These are phyloP conservation scores for Hipparchia sbordonii DNA, from an alignment of 2,888 invertebrate genomes.

Conservation along the genomic window DNA sequence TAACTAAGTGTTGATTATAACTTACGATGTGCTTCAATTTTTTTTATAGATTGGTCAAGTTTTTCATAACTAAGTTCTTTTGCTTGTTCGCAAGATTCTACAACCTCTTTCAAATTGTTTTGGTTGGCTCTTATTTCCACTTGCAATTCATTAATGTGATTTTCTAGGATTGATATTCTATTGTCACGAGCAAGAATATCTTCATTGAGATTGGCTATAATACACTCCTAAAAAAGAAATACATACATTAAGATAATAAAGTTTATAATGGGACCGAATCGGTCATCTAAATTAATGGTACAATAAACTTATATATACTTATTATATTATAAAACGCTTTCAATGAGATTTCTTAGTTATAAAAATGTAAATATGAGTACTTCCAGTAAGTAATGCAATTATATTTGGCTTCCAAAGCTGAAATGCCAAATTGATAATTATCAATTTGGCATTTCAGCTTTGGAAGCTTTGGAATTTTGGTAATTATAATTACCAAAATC, in stretches of 20 bases:
- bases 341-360: too few relatives aligned
- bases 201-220: constrained; percentile 57
- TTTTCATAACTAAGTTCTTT: constrained; percentile 55
- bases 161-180: constrained; percentile 67
- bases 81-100: constrained; percentile 63
- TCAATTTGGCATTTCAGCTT: too few relatives aligned
- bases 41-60: constrained; percentile 57
- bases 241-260: not conserved
- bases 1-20: not conserved
- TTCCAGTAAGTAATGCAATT: too few relatives aligned
- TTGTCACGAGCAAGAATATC: constrained; percentile 59
- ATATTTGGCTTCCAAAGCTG: too few relatives aligned
- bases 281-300: too few relatives aligned
- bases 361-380: too few relatives aligned
- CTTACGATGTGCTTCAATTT: constrained; percentile 74
- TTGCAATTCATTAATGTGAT: constrained; percentile 68
- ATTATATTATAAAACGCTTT: too few relatives aligned
- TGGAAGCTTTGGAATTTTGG: too few relatives aligned
- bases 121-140: constrained; percentile 66
- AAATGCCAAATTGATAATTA: too few relatives aligned
- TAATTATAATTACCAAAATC: not conserved
- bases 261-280: too few relatives aligned
- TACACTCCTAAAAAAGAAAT: constrained; percentile 56
- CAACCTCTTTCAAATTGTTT: constrained; percentile 51
- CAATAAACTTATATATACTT: too few relatives aligned